Evolutionary conservation across 2,797 vertebrate genomes (phyloP), one percentile per base, ranked within the genome.

Genomic region (Morus bassanus): DNA sequence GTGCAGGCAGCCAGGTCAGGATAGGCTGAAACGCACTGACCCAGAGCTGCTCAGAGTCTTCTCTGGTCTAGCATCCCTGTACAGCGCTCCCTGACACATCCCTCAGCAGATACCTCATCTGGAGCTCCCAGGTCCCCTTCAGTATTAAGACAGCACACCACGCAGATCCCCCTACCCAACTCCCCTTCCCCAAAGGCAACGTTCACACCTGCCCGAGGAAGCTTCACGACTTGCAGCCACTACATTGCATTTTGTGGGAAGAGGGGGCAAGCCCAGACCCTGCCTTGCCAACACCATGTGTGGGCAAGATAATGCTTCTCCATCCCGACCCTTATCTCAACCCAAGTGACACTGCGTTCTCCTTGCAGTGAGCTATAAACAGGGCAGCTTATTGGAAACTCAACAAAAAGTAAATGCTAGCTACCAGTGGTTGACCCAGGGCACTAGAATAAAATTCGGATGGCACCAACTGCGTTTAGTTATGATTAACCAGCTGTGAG

Each of bases 231-330:
- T 24, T 6, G 10, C 37, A 51, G 37, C 33, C 7, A 0, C 48
- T 39, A 45, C 1, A 2, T 15, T 19, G 56, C 33, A 46, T 53
- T 33, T 28, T 6, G 3, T 1, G 3, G 28, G 14, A 24, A 35
- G 30, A 64, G 17, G 30, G 37, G 57, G 22, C 28, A 46, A 41
- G 21, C 51, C 57, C 6, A 0, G 11, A 31, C 11, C 25, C 19
- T 15, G 50, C 22, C 72, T 11, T 27, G 25, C 10, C 2, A 18
- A 79, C 30, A 31, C 39, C 2, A 1, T 4, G 0, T 0, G 1
- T 2, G 11, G 60, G 25, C 9, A 31, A 8, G 39, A 21, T 18
- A 65, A 61, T 3, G 0, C 25, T 61, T 54, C 64, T 69, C 46
- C 21, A 9, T 39, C n/a, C 13, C n/a, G 2, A 10, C 27, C 27